Percentiles rank a stretch among this genome's conserved stretches.
Evolutionary conservation across 2,797 vertebrate species (phyloP).

Genomic region (Balearica regulorum): DNA sequence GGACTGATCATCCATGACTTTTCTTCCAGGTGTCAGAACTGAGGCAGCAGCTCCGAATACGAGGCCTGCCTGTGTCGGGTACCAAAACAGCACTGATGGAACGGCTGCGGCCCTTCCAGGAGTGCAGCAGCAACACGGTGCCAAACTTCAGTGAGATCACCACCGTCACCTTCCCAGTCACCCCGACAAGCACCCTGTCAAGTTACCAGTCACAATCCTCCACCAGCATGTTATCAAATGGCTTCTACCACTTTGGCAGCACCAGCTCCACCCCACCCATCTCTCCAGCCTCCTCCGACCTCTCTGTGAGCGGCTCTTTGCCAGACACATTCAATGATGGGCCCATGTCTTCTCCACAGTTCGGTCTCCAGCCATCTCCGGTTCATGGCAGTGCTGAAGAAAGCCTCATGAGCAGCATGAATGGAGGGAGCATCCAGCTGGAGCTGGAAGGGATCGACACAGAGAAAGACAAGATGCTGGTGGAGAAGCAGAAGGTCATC

Average conservation of each 20-base stretch:
- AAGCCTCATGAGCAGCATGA: conserved; percentile 76
- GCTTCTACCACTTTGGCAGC: conserved; percentile 92
- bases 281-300: conserved; percentile 93
- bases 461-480: conserved; percentile 98
- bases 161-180: conserved; percentile 90
- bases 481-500: conserved; percentile 98
- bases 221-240: conserved; percentile 81
- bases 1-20: background rate
- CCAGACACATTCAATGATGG: conserved; percentile 93
- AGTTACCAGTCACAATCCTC: conserved; percentile 88
- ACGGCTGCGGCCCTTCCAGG: conserved; percentile 90
- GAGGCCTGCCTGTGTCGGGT: conserved; percentile 93
- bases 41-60: conserved; percentile 92
- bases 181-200: conserved; percentile 81
- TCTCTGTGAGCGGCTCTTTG: conserved; percentile 89
- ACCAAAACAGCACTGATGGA: conserved; percentile 96
- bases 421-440: conserved; percentile 67
- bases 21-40: conserved; percentile 89
- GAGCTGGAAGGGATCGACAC: conserved; percentile 84
- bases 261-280: conserved; percentile 94
- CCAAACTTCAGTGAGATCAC: conserved; percentile 87
- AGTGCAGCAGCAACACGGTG: conserved; percentile 75
- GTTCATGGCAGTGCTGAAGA: conserved; percentile 81
- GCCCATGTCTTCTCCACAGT: conserved; percentile 88
- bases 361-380: conserved; percentile 85